Base-by-base conservation (phyloP, 30 jellyfish, hydroid and myxozoan species). In the Rhopilema esculentum region DNA sequence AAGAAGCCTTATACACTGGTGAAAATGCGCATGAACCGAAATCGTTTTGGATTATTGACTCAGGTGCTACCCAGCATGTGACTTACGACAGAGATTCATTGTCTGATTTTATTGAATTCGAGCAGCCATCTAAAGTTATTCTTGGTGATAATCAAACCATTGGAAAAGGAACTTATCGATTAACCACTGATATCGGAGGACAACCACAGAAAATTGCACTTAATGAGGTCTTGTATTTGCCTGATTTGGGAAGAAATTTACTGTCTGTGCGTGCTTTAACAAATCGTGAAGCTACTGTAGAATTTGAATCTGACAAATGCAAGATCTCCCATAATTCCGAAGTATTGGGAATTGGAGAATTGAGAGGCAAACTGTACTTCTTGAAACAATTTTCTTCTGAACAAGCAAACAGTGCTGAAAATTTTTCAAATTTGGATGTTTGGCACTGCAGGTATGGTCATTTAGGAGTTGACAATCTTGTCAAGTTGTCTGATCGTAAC, bases 381-480 rank as follows among this genome's bases (percentile, higher is more conserved):
- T 69, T 83, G 40, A 83, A 83, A 27, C 24, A 21, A 25, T 7
- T 70, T 68, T 24, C 75, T 49, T 21, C 77, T 83, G 76, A 71
- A 29, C 51, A 48, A 57, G 86, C 63, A 65, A 83, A 83, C 61
- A 19, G 50, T 21, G 92, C 73, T 26, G 57, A 49, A 18, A 28
- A 68, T 49, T 49, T 18, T 69, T 49, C 85, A 18, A 69, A 68
- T 69, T 51, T 32, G 65, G 77, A 68, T 21, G 66, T 83, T 40
- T 83, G 92, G 92, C 82, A 83, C 74, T 69, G 77, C 33, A 48
- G 92, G 40, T 69, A 21, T 52, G 92, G 92, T 66, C 92, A 83
- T 83, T 53, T 83, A 25, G 92, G 92, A 49, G 40, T 21, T 40
- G 82, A 80, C 82, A 80, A 65, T 82, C 61, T 82, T 28, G 52